Evolutionary conservation across 2,113 vertebrate genomes (phyloP).

Genomic region (Syngnathus typhle): DNA sequence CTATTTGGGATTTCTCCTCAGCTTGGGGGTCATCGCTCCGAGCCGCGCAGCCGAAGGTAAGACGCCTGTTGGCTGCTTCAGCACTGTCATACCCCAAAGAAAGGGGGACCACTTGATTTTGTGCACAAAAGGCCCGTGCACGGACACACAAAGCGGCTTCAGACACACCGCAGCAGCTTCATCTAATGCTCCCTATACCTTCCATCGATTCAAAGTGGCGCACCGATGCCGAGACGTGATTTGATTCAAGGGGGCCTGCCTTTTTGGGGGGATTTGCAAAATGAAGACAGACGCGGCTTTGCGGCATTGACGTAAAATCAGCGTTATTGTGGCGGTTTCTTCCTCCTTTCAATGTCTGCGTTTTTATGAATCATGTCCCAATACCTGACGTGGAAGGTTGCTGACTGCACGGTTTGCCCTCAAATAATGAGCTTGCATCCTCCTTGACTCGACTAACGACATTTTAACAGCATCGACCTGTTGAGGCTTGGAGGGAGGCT

Average conservation of each 20-base stretch:
- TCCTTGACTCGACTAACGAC: background rate
- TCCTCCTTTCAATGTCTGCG: background rate
- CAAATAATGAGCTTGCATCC: background rate
- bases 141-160: background rate
- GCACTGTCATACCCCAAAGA: constrained; percentile 41
- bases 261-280: background rate
- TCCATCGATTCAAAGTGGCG: background rate
- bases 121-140: constrained; percentile 36
- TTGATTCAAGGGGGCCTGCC: background rate
- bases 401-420: background rate
- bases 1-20: constrained; percentile 67
- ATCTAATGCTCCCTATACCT: background rate
- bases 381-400: background rate
- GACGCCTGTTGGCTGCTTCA: constrained; percentile 45
- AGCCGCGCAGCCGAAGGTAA: constrained; percentile 66
- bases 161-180: constrained; percentile 9
- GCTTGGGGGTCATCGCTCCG: constrained; percentile 57
- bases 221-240: background rate
- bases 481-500: background rate
- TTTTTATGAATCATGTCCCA: background rate
- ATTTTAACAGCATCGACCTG: background rate
- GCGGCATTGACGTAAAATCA: background rate
- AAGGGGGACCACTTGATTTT: constrained; percentile 39
- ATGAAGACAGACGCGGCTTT: background rate
- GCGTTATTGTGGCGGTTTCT: no score